Percentiles rank a stretch among this genome's conserved stretches.
Evolutionary conservation across 2,113 vertebrate genomes (phyloP).

Genomic region (Cyprinodon variegatus): DNA sequence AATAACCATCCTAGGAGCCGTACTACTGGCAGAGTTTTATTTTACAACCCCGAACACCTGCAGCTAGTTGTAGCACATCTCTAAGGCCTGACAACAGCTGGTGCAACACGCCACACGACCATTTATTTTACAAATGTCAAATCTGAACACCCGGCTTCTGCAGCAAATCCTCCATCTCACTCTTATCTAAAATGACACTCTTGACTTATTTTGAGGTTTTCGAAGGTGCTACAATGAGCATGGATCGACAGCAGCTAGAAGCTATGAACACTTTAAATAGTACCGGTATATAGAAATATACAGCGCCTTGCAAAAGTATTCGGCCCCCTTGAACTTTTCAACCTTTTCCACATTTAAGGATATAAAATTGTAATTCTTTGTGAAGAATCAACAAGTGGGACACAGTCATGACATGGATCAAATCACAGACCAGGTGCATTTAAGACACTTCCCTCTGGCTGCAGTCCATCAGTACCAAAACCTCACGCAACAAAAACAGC

Average conservation of each 20-base stretch:
- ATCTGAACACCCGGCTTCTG: neutral
- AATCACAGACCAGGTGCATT: too few relatives aligned
- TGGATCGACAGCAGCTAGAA: neutral
- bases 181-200: neutral
- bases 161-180: neutral
- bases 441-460: too few relatives aligned
- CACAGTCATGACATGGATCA: too few relatives aligned
- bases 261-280: neutral
- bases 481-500: too few relatives aligned
- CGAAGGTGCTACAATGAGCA: neutral
- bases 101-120: neutral
- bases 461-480: too few relatives aligned
- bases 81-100: neutral
- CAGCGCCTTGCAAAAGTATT: too few relatives aligned
- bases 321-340: too few relatives aligned
- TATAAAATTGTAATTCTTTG: too few relatives aligned
- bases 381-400: too few relatives aligned
- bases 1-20: neutral
- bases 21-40: neutral
- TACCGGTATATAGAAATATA: neutral
- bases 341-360: too few relatives aligned
- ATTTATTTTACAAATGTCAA: conserved; percentile 1
- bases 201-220: neutral
- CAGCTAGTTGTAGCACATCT: neutral
- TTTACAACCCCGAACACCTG: neutral